Evolutionary conservation across 2,888 invertebrate genomes (phyloP).

Genomic region (Melipona bicolor): DNA sequence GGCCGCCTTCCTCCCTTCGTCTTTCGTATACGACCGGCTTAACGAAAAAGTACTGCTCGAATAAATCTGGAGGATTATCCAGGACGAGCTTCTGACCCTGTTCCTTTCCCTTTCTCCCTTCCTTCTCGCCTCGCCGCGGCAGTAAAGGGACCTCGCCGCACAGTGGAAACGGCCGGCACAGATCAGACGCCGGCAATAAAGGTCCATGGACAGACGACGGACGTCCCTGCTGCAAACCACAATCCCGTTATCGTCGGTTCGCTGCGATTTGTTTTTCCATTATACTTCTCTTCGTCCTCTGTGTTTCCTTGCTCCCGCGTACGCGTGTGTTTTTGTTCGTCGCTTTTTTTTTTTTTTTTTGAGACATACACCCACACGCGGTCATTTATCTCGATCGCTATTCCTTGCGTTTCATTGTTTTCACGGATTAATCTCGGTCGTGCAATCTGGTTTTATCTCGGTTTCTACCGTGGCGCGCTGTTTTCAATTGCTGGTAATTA

Average conservation of each 20-base stretch:
- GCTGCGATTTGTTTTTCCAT: constrained; percentile 4
- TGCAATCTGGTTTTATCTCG: neutral
- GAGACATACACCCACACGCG: neutral
- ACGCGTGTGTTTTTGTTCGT: too few species aligned
- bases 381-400: neutral
- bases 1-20: neutral
- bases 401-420: constrained; percentile 20
- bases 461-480: neutral
- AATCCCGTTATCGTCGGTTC: constrained; percentile 35
- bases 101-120: constrained; percentile 1
- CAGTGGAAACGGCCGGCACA: constrained; percentile 28
- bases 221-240: constrained; percentile 2
- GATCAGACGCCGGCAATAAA: constrained; percentile 39
- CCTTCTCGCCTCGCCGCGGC: neutral
- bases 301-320: too few species aligned
- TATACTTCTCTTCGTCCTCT: neutral
- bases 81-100: constrained; percentile 39
- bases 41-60: constrained; percentile 65
- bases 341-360: neutral
- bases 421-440: neutral
- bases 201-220: neutral
- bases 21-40: constrained; percentile 51
- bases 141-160: constrained; percentile 33
- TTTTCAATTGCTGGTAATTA: neutral
- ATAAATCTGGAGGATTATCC: constrained; percentile 71